phyloP scores from a whole-genome alignment of 2,797 vertebrate species.

The Lycodopsis pacificus region DNA sequence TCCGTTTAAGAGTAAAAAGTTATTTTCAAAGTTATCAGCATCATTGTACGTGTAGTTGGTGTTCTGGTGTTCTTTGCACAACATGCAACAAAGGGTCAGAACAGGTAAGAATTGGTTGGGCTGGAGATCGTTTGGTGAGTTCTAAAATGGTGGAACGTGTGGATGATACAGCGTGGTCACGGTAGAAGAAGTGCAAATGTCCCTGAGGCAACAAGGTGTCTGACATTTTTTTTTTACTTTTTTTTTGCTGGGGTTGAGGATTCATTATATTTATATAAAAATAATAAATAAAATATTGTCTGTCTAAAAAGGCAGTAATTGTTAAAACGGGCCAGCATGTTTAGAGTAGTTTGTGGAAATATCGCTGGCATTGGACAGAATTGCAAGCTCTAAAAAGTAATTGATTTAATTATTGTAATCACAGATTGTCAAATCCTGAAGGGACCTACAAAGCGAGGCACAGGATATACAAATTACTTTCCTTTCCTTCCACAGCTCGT shows the following conservation, averaged over 20 bases:
- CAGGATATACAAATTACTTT: constrained; percentile 12
- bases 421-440: constrained; percentile 18
- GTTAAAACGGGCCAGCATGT: neutral
- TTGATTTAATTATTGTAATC: constrained; percentile 18
- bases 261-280: constrained; percentile 12
- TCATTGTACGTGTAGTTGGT: constrained; percentile 13
- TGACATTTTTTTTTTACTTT: neutral
- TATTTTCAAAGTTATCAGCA: constrained; percentile 15
- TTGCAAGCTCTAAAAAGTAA: neutral
- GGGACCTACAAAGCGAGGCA: constrained; percentile 18
- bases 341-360: constrained; percentile 2
- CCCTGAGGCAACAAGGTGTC: constrained; percentile 12
- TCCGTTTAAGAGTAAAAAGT: constrained; percentile 5
- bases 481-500: constrained; percentile 14
- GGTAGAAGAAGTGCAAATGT: constrained; percentile 15
- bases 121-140: constrained; percentile 14
- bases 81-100: constrained; percentile 18
- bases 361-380: neutral
- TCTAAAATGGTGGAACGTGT: constrained; percentile 18
- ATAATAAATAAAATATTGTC: constrained; percentile 10
- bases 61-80: constrained; percentile 30
- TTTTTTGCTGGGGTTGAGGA: constrained; percentile 12
- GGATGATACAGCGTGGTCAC: constrained; percentile 6
- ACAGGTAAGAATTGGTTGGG: constrained; percentile 17
- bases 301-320: constrained; percentile 2